phyloP scores from a whole-genome alignment of 2,888 invertebrate genomes.

The Chymomyza caudatula region DNA sequence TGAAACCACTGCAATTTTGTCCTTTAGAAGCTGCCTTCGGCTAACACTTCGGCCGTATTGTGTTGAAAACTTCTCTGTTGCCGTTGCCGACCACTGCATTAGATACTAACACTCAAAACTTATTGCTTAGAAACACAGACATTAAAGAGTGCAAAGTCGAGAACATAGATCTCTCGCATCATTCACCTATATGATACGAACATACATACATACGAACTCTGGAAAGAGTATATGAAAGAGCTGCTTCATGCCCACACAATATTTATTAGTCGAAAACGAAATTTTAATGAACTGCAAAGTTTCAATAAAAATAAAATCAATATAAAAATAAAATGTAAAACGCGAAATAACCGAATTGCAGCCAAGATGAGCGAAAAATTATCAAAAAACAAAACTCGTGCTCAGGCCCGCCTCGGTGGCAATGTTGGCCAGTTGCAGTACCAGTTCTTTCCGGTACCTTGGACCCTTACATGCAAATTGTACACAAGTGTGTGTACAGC shows the following conservation, averaged over 20 bases:
- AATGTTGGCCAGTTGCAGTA: neutral
- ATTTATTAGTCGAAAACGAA: conserved; percentile 76
- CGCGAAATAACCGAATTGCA: conserved; percentile 39
- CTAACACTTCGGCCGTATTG: too few relatives aligned
- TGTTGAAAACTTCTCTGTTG: too few relatives aligned
- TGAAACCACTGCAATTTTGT: too few relatives aligned
- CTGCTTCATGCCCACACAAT: conserved; percentile 35
- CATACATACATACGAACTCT: too few relatives aligned
- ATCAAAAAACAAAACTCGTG: conserved; percentile 52
- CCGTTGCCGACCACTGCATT: too few relatives aligned
- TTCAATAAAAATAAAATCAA: conserved; percentile 57
- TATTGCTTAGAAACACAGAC: too few relatives aligned
- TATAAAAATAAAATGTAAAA: conserved; percentile 48
- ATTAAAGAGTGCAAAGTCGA: too few relatives aligned
- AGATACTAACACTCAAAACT: too few relatives aligned
- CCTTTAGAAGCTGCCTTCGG: too few relatives aligned
- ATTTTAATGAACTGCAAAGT: conserved; percentile 75
- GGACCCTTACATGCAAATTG: conserved; percentile 44
- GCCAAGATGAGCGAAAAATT: conserved; percentile 55
- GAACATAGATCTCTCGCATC: too few relatives aligned
- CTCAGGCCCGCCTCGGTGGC: conserved; percentile 21
- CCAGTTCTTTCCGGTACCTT: neutral
- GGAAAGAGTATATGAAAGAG: conserved; percentile 10
- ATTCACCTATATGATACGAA: too few relatives aligned
- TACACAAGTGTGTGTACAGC: conserved; percentile 16